These are phyloP conservation scores for Ursus arctos DNA, from an alignment of 2,113 vertebrate genomes.

Conservation along the genomic window DNA sequence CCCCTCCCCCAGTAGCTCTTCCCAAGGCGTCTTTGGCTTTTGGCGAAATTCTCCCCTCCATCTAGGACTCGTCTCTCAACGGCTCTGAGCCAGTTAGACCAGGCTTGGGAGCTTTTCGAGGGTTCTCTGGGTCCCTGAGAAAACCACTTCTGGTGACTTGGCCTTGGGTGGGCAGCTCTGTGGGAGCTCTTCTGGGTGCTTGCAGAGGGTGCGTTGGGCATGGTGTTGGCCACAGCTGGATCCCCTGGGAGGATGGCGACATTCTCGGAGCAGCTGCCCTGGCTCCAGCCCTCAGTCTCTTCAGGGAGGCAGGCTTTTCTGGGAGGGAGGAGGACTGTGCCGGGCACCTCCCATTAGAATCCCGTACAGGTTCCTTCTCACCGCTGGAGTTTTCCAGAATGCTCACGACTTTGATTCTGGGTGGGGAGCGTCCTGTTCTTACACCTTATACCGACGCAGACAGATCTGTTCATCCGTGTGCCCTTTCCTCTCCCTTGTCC, in stretches of 20 bases:
- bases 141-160: neutral
- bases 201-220: neutral
- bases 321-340: neutral
- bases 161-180: neutral
- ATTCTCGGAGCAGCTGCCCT: accelerated
- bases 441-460: neutral
- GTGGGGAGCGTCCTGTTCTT: neutral
- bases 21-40: neutral
- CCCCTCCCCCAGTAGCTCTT: neutral
- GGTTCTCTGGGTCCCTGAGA: neutral
- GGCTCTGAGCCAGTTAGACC: neutral
- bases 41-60: neutral
- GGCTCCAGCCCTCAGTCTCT: neutral
- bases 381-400: neutral
- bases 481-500: neutral
- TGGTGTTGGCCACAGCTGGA: neutral
- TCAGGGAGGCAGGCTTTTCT: neutral
- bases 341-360: neutral
- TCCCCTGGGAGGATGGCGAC: neutral
- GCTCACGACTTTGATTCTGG: neutral
- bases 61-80: neutral
- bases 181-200: neutral
- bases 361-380: neutral
- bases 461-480: accelerated
- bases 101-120: neutral